Conservation (phyloP, 2,888 invertebrate genomes). For the Diabrotica balteata region DNA sequence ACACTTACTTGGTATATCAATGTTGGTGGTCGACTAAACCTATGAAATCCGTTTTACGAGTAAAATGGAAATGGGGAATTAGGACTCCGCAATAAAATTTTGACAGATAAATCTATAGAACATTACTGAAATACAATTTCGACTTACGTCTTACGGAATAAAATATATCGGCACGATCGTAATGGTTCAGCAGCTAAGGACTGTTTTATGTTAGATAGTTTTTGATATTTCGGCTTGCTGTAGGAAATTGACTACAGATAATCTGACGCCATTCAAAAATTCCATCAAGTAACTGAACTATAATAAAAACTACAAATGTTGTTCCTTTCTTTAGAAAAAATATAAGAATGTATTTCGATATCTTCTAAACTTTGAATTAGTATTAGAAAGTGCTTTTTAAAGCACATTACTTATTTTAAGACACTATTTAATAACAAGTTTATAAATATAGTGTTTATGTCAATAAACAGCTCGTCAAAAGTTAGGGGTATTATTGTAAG, state of each 20-base stretch:
- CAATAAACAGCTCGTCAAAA: too few relatives aligned
- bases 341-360: too few relatives aligned
- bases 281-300: too few relatives aligned
- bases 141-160: slow-evolving; percentile 28
- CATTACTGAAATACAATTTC: slow-evolving; percentile 51
- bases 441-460: too few relatives aligned
- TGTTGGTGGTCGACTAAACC: slow-evolving; percentile 27
- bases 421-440: too few relatives aligned
- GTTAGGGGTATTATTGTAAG: too few relatives aligned
- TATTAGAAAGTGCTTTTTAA: too few relatives aligned
- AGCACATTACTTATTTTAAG: too few relatives aligned
- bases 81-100: slow-evolving; percentile 50
- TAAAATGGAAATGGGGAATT: slow-evolving; percentile 35
- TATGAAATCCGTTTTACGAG: slow-evolving; percentile 29
- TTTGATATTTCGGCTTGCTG: background rate
- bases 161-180: background rate
- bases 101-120: slow-evolving; percentile 50
- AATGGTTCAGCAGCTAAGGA: slow-evolving; percentile 2
- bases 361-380: too few relatives aligned
- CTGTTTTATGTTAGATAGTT: background rate
- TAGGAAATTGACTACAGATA: background rate
- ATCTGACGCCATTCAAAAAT: too few relatives aligned
- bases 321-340: too few relatives aligned
- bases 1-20: slow-evolving; percentile 8
- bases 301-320: too few relatives aligned